These are phyloP conservation scores for Abrostola triplasia DNA, from an alignment of 2,888 invertebrate genomes.

Conservation along the genomic window DNA sequence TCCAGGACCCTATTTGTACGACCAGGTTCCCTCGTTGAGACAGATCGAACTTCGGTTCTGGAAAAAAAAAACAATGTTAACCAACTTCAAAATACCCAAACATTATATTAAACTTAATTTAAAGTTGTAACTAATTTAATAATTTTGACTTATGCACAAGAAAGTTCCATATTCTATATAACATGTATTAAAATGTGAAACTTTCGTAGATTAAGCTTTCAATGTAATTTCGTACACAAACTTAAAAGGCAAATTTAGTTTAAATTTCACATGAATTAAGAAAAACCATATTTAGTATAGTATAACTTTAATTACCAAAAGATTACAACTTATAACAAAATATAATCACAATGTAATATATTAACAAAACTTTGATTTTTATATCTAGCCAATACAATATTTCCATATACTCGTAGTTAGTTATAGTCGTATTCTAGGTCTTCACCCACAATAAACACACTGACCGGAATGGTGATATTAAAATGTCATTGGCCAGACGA, in stretches of 20 bases:
- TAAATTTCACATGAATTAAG: too few species aligned
- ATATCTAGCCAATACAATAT: constrained; percentile 34
- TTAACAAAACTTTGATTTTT: constrained; percentile 34
- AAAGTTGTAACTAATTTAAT: background rate
- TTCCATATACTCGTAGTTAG: background rate
- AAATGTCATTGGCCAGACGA: too few species aligned
- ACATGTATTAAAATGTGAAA: too few species aligned
- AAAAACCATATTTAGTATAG: background rate
- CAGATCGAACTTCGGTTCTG: constrained; percentile 82
- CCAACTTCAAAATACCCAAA: background rate
- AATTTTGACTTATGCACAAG: background rate
- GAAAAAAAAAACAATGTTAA: constrained; percentile 51
- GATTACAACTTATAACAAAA: constrained; percentile 22
- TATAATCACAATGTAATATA: constrained; percentile 21
- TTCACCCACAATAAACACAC: background rate
- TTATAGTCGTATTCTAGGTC: background rate
- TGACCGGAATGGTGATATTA: background rate
- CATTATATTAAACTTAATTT: background rate
- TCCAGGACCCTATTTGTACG: constrained; percentile 83
- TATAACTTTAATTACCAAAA: constrained; percentile 29
- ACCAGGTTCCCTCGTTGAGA: constrained; percentile 83
- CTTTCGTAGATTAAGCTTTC: too few species aligned
- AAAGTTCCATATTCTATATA: too few species aligned
- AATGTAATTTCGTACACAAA: too few species aligned
- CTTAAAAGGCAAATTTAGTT: too few species aligned